Evolutionary conservation across 1,140 invertebrate species (phyloP), one percentile per base, ranked within the genome.

Genomic region (Nephotettix cincticeps): DNA sequence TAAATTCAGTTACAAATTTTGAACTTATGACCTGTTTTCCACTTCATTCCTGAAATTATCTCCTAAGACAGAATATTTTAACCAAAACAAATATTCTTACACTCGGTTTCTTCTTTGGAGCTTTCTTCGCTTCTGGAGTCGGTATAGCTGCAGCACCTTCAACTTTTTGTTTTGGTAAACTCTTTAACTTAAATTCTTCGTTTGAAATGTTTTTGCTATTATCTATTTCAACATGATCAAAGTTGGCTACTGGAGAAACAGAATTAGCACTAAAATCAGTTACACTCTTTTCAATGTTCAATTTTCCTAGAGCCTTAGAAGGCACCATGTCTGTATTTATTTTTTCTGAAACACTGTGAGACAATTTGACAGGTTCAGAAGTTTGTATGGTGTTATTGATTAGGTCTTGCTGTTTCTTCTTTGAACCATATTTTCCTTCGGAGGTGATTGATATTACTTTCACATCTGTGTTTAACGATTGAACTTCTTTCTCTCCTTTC

Each of bases 51-150:
- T n/a, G n/a, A n/a, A n/a, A n/a, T n/a, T n/a, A n/a, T n/a, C n/a
- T n/a, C n/a, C n/a, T n/a, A n/a, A n/a, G n/a, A n/a, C n/a, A n/a
- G n/a, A n/a, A n/a, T n/a, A n/a, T n/a, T n/a, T n/a, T n/a, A n/a
- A n/a, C n/a, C n/a, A n/a, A n/a, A n/a, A n/a, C n/a, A n/a, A n/a
- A n/a, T n/a, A 27, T 29, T 43, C 69, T 71, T 51, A 71, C 69
- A 11, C 29, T 65, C 45, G 21, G 69, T 54, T 65, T 71, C 28
- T 47, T 71, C 36, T 64, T 64, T 6, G 58, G 58, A 21, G 36
- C 32, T 47, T 64, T 64, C 40, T 56, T 71, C 13, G 58, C 69
- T 9, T 47, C 40, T 27, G 69, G 69, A 17, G 40, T 61, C n/a
- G 11, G 28, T 3, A 30, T 27, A 6, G 43, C 1, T 3, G 43